These are phyloP conservation scores for Zaprionus tsacasi DNA, from an alignment of 1,140 invertebrate genomes.

Conservation along the genomic window DNA sequence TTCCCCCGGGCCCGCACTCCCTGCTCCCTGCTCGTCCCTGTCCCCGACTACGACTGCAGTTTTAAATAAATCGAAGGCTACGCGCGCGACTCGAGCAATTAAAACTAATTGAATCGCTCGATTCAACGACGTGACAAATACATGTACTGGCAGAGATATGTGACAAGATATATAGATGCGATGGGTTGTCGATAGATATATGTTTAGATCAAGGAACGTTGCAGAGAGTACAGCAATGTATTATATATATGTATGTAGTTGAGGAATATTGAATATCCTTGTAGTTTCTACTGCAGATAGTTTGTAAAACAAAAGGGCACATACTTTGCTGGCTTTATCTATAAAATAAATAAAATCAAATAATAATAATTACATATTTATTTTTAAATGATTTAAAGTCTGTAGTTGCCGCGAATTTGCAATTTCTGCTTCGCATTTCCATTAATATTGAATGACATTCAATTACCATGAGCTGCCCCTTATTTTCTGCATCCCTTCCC, in stretches of 20 bases:
- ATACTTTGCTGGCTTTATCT: background rate
- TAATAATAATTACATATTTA: too few species aligned
- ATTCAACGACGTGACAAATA: slow-evolving; percentile 24
- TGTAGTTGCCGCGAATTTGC: too few species aligned
- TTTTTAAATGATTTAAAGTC: too few species aligned
- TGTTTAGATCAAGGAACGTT: background rate
- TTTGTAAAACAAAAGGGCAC: too few species aligned
- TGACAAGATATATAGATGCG: background rate
- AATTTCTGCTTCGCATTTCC: background rate
- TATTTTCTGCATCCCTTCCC: background rate
- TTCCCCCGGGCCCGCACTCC: background rate
- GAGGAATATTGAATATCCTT: background rate
- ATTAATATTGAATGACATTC: slow-evolving; percentile 27
- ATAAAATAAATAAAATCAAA: background rate
- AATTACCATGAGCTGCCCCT: slow-evolving; percentile 7
- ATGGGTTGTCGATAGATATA: background rate
- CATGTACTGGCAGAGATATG: background rate
- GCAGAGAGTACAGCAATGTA: background rate
- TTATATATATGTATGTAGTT: background rate
- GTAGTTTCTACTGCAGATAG: too few species aligned
- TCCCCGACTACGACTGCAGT: slow-evolving; percentile 18
- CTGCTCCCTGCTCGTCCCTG: background rate
- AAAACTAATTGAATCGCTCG: slow-evolving; percentile 76
- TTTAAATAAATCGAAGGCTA: slow-evolving; percentile 68
- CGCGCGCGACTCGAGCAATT: slow-evolving; percentile 54